Evolutionary conservation across 1,140 invertebrate species (phyloP).

Genomic region (Temnothorax curvispinosus): DNA sequence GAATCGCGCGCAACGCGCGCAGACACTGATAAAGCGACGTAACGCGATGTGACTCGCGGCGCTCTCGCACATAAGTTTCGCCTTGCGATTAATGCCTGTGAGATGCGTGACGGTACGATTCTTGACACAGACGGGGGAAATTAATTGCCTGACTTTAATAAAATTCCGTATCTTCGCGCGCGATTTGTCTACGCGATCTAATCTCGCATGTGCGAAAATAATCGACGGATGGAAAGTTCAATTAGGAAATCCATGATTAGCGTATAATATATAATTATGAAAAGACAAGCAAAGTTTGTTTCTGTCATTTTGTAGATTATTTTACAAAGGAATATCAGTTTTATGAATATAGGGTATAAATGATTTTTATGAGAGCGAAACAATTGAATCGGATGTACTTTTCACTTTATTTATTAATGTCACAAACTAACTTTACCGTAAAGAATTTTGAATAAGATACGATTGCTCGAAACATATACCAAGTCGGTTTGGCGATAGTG

Average conservation of each 20-base stretch:
- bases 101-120: constrained; percentile 48
- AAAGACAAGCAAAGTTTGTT: neutral
- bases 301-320: neutral
- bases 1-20: constrained; percentile 57
- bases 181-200: neutral
- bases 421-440: neutral
- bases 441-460: neutral
- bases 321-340: neutral
- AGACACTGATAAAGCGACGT: constrained; percentile 77
- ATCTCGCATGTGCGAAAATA: neutral
- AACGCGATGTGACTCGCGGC: constrained; percentile 63
- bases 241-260: neutral
- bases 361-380: neutral
- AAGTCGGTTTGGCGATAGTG: constrained; percentile 1
- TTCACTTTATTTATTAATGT: neutral
- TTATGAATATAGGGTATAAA: neutral
- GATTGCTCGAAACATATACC: neutral
- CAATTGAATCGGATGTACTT: neutral
- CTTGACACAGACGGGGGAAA: constrained; percentile 22
- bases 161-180: constrained; percentile 2
- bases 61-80: constrained; percentile 57
- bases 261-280: neutral
- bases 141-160: constrained; percentile 50
- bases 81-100: constrained; percentile 43
- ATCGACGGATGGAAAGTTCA: neutral